Percentiles rank a stretch among this genome's conserved stretches.
Conservation (phyloP, 1,140 invertebrate genomes). For the Drosophila biarmipes region DNA sequence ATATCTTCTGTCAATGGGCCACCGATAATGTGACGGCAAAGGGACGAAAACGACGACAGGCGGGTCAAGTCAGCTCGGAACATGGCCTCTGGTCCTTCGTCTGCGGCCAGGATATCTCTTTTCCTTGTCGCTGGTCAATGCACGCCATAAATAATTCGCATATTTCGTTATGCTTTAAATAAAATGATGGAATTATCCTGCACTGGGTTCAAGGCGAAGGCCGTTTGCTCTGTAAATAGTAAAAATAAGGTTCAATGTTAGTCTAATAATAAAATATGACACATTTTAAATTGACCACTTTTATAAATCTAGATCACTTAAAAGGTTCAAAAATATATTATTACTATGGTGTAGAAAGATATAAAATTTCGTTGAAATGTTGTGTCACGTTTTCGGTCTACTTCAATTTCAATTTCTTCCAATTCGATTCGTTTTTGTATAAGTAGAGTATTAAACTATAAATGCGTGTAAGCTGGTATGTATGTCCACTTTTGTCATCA, state of each 20-base stretch:
- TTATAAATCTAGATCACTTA: too few relatives aligned
- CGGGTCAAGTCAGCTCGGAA: conserved; percentile 22
- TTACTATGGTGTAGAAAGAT: too few relatives aligned
- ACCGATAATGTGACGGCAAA: conserved; percentile 50
- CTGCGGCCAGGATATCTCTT: conserved; percentile 24
- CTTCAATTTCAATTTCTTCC: neutral
- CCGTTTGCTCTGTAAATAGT: neutral
- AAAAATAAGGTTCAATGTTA: neutral
- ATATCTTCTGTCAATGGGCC: conserved; percentile 32
- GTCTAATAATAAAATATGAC: too few relatives aligned
- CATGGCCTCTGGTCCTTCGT: conserved; percentile 2
- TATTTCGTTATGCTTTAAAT: conserved; percentile 47
- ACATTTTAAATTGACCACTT: too few relatives aligned
- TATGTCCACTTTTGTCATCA: conserved; percentile 63
- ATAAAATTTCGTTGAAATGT: too few relatives aligned
- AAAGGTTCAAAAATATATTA: too few relatives aligned
- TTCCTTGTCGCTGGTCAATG: conserved; percentile 37
- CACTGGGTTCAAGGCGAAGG: neutral
- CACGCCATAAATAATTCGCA: conserved; percentile 69
- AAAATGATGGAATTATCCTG: conserved; percentile 1
- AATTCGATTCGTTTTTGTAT: neutral
- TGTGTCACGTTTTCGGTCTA: too few relatives aligned
- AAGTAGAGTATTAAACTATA: conserved; percentile 1
- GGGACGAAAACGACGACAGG: conserved; percentile 36
- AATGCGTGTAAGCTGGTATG: conserved; percentile 8